Base-by-base conservation (phyloP, 92 coral and sea anemone genomes). In the Phenganax marumi region DNA sequence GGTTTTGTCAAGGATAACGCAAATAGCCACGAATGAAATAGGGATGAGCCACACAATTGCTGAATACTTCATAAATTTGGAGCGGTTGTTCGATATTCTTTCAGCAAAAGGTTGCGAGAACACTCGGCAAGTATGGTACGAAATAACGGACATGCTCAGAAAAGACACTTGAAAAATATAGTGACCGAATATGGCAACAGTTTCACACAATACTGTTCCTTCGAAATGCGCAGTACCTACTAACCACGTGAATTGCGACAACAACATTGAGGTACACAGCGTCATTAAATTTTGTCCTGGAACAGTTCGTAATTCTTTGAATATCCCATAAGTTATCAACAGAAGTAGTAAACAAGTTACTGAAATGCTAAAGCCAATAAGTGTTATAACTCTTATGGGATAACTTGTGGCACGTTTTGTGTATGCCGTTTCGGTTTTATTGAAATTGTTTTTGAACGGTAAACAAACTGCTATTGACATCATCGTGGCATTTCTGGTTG, bases 31-130 rank as follows among this genome's bases (percentile, higher is more conserved):
- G 52, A 86, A 87, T 14, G 82, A 33, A 65, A 89, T 61, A 47
- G 97, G 91, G 25, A 77, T 57, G 33, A 86, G 51, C 97, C 96
- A 91, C 33, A 89, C 89, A 65, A 81, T 82, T 10, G 72, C 47
- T 51, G 88, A 82, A 50, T 88, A 86, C 39, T 87, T 77, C 23
- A 85, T 0, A 52, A 82, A 80, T 18, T 47, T 69, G 9, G 50
- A 51, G 1, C 39, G 75, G 21, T 43, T 10, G 75, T 18, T 25
- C 9, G 50, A 11, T 33, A 24, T 8, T 19, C 19, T 11, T 43
- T 12, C 75, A n/a, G 39, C 13, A 11, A 69, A 24, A 69, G 75
- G 75, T 69, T 14, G 75, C 39, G 75, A 69, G 75, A 69, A 69
- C 50, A 69, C 88, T 17, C 87, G 82, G 76, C 68, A 18, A 16